Evolutionary conservation across 2,888 invertebrate genomes (phyloP), one percentile per base, ranked within the genome.

Genomic region (Ophion costatus): DNA sequence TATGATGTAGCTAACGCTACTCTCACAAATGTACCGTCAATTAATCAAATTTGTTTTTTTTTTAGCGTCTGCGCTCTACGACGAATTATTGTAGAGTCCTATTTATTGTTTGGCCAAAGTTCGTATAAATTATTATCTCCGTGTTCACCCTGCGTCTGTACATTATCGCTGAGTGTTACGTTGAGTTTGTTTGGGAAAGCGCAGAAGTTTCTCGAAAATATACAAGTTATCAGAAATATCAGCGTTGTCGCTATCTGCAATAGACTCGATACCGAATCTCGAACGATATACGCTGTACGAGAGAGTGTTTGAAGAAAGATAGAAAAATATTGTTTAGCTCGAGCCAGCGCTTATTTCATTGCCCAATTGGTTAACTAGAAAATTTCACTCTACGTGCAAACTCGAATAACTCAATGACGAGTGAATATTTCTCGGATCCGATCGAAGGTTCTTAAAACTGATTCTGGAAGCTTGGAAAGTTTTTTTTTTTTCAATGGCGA

Each of bases 111-210:
- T 75, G 78, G 38, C 51, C 59, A 77, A 87, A 78, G 45, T 69
- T 84, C 57, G 38, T 78, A 73, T 69, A 76, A 82, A 74, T 87
- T 86, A 80, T 85, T 86, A 80, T 85, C 71, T 85, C 71, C 70
- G 80, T 14, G 83, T 70, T 84, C 42, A 87, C 56, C 85, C 79
- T 70, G 61, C 79, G 56, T 79, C 63, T 80, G 38, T 57, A 64
- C 33, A 80, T 57, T 57, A 73, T 66, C 71, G 76, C 76, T 77
- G 70, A 82, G 75, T 84, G 85, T 85, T 51, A 17, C 80, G 80
- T 71, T 45, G 56, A 45, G 20, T n/a, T 24, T 24, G 24, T 33
- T 17, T n/a, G 14, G 4, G 24, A 20, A 20, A 70, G 33, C 29
- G 33, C 29, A 57, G 51, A 51, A 3, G 11, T 33, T 76, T 38